Base-by-base conservation (phyloP, 2,797 vertebrate genomes). In the Silurus aristotelis region DNA sequence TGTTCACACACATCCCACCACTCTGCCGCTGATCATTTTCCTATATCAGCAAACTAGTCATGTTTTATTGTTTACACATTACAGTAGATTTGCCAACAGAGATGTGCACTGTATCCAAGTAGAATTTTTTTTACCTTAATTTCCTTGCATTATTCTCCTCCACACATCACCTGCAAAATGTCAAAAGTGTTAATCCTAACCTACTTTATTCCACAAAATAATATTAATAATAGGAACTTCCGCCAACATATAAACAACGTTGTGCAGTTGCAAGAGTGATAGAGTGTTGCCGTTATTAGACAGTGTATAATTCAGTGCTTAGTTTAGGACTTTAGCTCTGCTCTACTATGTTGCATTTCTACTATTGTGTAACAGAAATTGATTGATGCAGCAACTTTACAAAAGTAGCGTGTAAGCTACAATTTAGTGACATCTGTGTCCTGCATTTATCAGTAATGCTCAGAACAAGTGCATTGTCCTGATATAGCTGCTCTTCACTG, bases 401-500 rank as follows among this genome's bases (percentile, higher is more conserved):
- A 70, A 80, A 60, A 46, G 71, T 73, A 63, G 61, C 68, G 48
- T 48, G 73, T 68, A 72, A 84, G 81, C 67, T 55, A 55, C 82
- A 72, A 76, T 66, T 66, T 84, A 67, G 68, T 83, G 68, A 84
- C 56, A 84, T 84, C 72, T 76, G 61, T 67, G 83, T 56, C 52
- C 68, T 79, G 66, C 78, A 56, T 87, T 85, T 86, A 83, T 82
- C 25, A 79, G 60, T 58, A 20, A 81, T 76, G 64, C 72, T 83
- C 83, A 80, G 79, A 87, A 80, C 77, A 87, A 87, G 83, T 46
- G 61, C 76, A 67, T 82, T 85, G 83, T 86, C 84, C 55, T 75
- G 60, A 80, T 82, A 83, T 79, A 80, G 13, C 79, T 89, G 87
- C 94, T 92, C 91, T 92, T 93, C 92, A 91, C 90, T 93, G 93